Evolutionary conservation across 1,140 invertebrate species (phyloP), one percentile per base, ranked within the genome.

Genomic region (Anthonomus grandis): DNA sequence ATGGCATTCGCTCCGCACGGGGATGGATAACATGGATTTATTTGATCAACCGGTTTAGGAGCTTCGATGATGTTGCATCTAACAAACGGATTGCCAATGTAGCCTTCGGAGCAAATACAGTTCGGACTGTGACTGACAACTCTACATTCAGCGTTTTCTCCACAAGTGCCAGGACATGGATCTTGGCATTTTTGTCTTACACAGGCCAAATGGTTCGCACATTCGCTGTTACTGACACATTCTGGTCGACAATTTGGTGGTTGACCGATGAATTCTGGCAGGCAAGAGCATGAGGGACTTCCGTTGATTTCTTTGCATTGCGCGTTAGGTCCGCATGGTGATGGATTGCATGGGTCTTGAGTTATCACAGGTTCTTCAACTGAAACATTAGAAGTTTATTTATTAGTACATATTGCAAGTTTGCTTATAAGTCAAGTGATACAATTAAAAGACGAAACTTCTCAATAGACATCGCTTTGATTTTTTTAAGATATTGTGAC

Each of bases 251-350:
- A 91, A 60, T 84, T 79, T 61, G 80, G 78, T 72, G 90, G 89
- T 67, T 85, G 80, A 8, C 90, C 90, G 53, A 83, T 75, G 62
- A 84, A 91, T 57, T 84, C 81, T 2, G 80, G 75, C 36, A 85
- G 71, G 71, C 90, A 93, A 23, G 81, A 81, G 69, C 86, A 88
- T 8, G 81, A 77, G 2, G 82, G 80, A 12, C 77, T 76, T 10
- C 78, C 80, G 13, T 80, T 77, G 6, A 77, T 76, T n/a, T 82
- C 80, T 46, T 80, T 76, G 63, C 89, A 91, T 65, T 85, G 74
- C 15, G 86, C 83, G 66, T 91, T 89, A 0, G 85, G 79, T 6
- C 89, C 89, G 66, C 89, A 92, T 0, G 89, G 88, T 13, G 86
- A 85, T 1, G 87, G 87, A 31, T 81, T 76, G 66, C 90, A 92